phyloP scores from a whole-genome alignment of 23 tunicate species.

The Oikopleura dioica region DNA sequence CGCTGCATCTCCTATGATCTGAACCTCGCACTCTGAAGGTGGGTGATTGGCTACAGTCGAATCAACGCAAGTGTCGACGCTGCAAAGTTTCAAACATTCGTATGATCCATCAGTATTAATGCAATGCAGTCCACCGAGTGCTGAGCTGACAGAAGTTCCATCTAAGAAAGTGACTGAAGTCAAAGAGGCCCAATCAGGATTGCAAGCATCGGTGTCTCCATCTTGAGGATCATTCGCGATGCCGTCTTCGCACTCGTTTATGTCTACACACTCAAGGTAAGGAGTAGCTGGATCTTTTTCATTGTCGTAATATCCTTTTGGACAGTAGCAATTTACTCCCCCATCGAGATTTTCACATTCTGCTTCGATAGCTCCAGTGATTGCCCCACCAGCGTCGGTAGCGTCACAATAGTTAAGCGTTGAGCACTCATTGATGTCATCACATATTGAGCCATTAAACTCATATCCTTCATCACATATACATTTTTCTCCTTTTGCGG shows the following conservation, averaged over 20 bases:
- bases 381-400: slow-evolving; percentile 13
- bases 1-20: too few relatives aligned
- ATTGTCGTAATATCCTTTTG: background rate
- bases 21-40: too few relatives aligned
- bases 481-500: too few relatives aligned
- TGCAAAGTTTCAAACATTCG: too few relatives aligned
- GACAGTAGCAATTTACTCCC: background rate
- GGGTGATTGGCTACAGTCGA: too few relatives aligned
- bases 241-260: background rate
- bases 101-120: too few relatives aligned
- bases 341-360: background rate
- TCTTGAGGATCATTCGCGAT: background rate
- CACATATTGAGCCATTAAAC: background rate
- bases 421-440: background rate
- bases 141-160: too few relatives aligned
- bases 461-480: slow-evolving; percentile 3
- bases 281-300: too few relatives aligned
- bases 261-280: background rate
- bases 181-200: too few relatives aligned
- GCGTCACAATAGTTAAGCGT: slow-evolving; percentile 15
- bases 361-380: background rate
- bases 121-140: too few relatives aligned
- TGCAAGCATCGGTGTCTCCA: background rate
- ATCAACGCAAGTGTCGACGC: too few relatives aligned
- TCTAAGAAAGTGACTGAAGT: too few relatives aligned